Conservation (phyloP, 2,113 vertebrate species). For the Lophotis ruficrista region DNA sequence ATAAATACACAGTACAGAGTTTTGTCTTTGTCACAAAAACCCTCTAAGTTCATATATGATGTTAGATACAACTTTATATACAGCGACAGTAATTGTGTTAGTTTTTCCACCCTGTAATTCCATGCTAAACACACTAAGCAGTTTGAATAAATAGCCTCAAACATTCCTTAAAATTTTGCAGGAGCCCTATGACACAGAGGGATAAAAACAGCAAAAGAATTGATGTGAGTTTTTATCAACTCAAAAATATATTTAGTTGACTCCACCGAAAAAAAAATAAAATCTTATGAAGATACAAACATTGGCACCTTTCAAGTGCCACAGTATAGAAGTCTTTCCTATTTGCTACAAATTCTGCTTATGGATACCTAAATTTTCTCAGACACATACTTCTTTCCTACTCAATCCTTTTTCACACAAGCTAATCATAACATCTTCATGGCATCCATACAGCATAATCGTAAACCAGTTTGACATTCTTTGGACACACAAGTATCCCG, state of each 20-base stretch:
- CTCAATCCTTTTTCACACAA: neutral
- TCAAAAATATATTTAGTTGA: neutral
- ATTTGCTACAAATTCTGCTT: neutral
- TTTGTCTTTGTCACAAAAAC: neutral
- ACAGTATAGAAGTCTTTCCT: neutral
- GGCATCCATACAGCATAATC: neutral
- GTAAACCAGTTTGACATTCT: neutral
- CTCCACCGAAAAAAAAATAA: neutral
- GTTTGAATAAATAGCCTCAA: neutral
- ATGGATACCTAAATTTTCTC: neutral
- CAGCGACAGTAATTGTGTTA: fast-evolving
- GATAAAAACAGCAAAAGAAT: neutral
- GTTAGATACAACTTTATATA: neutral
- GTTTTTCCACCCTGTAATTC: neutral
- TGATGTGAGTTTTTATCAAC: neutral
- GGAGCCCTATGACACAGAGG: neutral
- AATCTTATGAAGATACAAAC: neutral
- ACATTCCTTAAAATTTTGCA: neutral
- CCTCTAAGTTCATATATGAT: neutral
- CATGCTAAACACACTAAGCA: neutral
- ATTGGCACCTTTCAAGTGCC: neutral
- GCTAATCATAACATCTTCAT: neutral
- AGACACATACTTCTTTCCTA: neutral
- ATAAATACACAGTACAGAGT: neutral
- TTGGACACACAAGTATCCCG: neutral